Conservation (phyloP, 2,113 vertebrate species). For the Ceyx margarethae region DNA sequence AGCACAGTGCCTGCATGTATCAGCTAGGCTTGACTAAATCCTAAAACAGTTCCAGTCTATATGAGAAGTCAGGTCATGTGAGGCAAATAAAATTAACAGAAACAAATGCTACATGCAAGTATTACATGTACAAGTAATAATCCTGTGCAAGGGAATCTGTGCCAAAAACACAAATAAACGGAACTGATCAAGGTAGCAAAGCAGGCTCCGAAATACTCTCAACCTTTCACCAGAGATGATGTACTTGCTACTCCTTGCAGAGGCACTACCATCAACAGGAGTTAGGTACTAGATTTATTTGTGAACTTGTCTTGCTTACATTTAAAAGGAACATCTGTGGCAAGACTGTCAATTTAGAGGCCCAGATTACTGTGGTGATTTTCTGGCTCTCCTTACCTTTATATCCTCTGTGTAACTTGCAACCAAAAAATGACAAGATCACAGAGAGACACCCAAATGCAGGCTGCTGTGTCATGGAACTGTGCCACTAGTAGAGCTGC, state of each 20-base stretch:
- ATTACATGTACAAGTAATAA: background rate
- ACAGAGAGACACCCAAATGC: background rate
- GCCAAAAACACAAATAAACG: background rate
- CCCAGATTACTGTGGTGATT: background rate
- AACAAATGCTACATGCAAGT: background rate
- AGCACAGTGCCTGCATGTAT: background rate
- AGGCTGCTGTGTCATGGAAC: background rate
- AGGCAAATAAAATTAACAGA: background rate
- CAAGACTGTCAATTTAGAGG: background rate
- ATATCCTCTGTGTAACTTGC: background rate
- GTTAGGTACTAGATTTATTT: background rate
- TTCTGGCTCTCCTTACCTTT: background rate
- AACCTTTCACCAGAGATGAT: background rate
- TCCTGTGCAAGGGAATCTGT: background rate
- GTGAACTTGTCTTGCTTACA: background rate
- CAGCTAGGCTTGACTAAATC: background rate
- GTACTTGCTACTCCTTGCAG: background rate
- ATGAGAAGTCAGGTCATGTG: background rate
- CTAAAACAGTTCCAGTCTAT: background rate
- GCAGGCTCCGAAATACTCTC: background rate
- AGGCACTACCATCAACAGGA: accelerated
- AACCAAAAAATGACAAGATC: background rate
- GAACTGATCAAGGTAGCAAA: background rate
- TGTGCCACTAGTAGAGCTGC: background rate
- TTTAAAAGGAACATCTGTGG: background rate